phyloP scores from a whole-genome alignment of 2,888 invertebrate species.

The Trissolcus brochymenae region DNA sequence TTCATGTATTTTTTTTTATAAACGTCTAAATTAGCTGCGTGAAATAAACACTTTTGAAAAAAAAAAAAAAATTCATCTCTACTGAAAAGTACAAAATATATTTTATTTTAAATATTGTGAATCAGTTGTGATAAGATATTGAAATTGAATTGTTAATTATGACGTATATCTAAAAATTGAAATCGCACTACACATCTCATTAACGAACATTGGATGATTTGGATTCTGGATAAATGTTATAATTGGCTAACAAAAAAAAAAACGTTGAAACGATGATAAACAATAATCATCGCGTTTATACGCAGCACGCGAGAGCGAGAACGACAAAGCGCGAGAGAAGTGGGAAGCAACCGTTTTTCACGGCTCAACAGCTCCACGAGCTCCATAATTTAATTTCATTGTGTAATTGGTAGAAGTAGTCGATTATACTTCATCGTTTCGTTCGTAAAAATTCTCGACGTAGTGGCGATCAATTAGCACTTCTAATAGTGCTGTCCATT shows the following conservation, averaged over 20 bases:
- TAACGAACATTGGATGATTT: constrained; percentile 50
- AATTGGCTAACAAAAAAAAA: constrained; percentile 45
- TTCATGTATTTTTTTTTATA: no score
- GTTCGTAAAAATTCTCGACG: constrained; percentile 45
- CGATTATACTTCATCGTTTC: constrained; percentile 43
- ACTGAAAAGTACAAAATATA: no score
- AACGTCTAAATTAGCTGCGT: no score
- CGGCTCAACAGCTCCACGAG: constrained; percentile 43
- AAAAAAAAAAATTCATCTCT: no score
- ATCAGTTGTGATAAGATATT: no score
- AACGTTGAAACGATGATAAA: constrained; percentile 47
- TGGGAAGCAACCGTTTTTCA: constrained; percentile 51
- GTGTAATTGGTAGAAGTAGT: constrained; percentile 52
- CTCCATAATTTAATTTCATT: constrained; percentile 50
- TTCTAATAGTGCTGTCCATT: constrained; percentile 39
- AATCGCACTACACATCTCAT: no score
- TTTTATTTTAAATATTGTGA: no score
- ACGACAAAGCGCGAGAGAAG: constrained; percentile 20
- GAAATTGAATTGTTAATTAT: no score
- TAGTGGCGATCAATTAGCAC: constrained; percentile 35
- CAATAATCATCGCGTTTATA: constrained; percentile 29
- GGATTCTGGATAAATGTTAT: constrained; percentile 32
- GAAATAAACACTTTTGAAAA: no score
- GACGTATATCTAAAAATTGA: no score
- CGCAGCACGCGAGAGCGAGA: constrained; percentile 8